Conservation (phyloP, 1,140 invertebrate species). For the Carposina sasakii region DNA sequence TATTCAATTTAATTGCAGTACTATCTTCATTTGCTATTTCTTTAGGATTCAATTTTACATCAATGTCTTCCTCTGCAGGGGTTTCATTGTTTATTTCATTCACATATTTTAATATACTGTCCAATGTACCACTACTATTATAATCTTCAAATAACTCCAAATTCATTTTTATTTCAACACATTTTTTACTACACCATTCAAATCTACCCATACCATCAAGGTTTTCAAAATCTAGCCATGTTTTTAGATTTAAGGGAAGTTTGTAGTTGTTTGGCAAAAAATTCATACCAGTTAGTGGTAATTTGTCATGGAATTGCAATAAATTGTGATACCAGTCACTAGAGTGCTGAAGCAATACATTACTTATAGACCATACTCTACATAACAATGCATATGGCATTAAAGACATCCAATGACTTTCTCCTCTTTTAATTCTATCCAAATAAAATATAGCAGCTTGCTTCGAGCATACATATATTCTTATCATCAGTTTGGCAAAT, state of each 20-base stretch:
- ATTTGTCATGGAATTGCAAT: slow-evolving; percentile 47
- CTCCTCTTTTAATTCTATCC: slow-evolving; percentile 70
- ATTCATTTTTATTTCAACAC: slow-evolving; percentile 27
- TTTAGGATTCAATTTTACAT: slow-evolving; percentile 20
- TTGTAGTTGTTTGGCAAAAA: slow-evolving; percentile 68
- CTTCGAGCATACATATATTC: slow-evolving; percentile 65
- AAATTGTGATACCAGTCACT: slow-evolving; percentile 72
- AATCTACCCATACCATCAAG: slow-evolving; percentile 53
- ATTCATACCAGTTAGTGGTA: slow-evolving; percentile 63
- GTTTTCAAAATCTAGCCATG: slow-evolving; percentile 70
- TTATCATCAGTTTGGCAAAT: slow-evolving; percentile 73
- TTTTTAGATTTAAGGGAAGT: slow-evolving; percentile 65
- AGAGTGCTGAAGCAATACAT: slow-evolving; percentile 63
- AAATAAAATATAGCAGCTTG: slow-evolving; percentile 69
- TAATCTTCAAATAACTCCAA: slow-evolving; percentile 34
- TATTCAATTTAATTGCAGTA: not conserved
- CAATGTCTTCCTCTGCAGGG: slow-evolving; percentile 12
- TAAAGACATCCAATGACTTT: slow-evolving; percentile 72
- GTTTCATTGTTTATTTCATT: slow-evolving; percentile 39
- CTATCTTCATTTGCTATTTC: slow-evolving; percentile 24
- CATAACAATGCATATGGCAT: slow-evolving; percentile 73
- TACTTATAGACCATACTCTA: slow-evolving; percentile 74
- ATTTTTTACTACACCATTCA: slow-evolving; percentile 47
- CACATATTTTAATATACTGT: slow-evolving; percentile 52
- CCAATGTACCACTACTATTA: slow-evolving; percentile 33